Base-by-base conservation (phyloP, 2,113 vertebrate genomes). In the Centropus unirufus region DNA sequence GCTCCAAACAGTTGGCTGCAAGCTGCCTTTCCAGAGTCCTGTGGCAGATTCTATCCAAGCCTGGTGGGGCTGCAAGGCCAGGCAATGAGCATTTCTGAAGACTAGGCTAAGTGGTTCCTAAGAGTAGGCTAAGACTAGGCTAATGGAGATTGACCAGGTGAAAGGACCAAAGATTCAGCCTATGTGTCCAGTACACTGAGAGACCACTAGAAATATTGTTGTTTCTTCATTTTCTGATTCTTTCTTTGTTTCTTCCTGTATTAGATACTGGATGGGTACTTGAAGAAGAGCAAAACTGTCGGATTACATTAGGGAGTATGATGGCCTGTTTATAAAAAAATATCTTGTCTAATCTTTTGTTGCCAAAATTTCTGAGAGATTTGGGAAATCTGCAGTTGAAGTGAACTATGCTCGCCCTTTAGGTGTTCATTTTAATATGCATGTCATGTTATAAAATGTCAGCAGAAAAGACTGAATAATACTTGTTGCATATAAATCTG, bases 361-460 rank as follows among this genome's bases (percentile, higher is more conserved):
- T 86, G 40, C 13, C 46, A 82, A 72, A 4, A 87, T 82, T 90
- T 90, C 51, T 39, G 66, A 67, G 58, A 61, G 11, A 57, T 62
- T 54, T 92, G 32, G 76, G 52, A 84, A 62, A 79, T 29, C 36
- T 92, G n/a, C 59, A 54, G 67, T 69, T 80, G 14, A 67, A 70
- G 46, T 49, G 52, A 93, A 19, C 70, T 72, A 7, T 4, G 1
- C 51, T 92, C 85, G 36, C 20, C 15, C 88, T 96, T 95, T 73
- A 86, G 90, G 95, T 96, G 89, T 95, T 96, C 85, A 93, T 96
- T 95, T 98, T 98, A 97, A 98, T 97, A 98, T 97, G 97, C 97
- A 92, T 63, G 83, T 97, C 97, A 73, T 87, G 92, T 95, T 97
- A 97, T 96, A 97, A 97, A 97, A 97, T 98, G 98, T 98, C 98